A percentile compares a stretch with the other conserved stretches of the same genome.
phyloP scores from a whole-genome alignment of 2,888 invertebrate genomes.

The Griposia aprilina region DNA sequence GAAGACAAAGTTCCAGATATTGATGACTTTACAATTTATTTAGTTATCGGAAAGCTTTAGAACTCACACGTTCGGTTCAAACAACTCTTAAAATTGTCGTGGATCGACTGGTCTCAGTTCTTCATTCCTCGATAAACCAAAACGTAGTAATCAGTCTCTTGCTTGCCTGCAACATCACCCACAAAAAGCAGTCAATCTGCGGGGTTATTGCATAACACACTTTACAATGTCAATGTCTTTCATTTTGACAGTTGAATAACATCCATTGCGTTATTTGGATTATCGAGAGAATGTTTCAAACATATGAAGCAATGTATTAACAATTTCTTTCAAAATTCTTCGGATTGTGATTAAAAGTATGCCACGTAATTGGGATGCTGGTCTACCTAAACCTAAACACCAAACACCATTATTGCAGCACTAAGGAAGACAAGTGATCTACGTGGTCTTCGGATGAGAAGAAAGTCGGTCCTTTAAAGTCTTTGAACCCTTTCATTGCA shows the following conservation, averaged over 20 bases:
- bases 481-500: conserved; percentile 11
- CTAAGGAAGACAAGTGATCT: not conserved
- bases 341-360: not conserved
- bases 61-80: not conserved
- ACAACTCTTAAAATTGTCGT: not conserved
- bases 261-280: not conserved
- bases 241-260: not conserved
- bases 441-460: not conserved
- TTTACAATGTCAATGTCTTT: not conserved
- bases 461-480: conserved; percentile 21
- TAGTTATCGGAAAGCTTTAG: not conserved
- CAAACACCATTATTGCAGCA: not conserved
- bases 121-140: not conserved
- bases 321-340: not conserved
- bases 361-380: not conserved
- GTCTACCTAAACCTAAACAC: not conserved
- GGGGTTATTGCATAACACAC: not conserved
- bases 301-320: not conserved
- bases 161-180: not conserved
- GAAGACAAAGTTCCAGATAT: not conserved
- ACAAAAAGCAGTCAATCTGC: not conserved
- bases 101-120: not conserved
- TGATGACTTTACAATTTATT: not conserved
- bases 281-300: not conserved
- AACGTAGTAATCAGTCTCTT: not conserved